A percentile compares a stretch with the other conserved stretches of the same genome.
Evolutionary conservation across 2,797 vertebrate species (phyloP).

Genomic region (Salmo trutta): DNA sequence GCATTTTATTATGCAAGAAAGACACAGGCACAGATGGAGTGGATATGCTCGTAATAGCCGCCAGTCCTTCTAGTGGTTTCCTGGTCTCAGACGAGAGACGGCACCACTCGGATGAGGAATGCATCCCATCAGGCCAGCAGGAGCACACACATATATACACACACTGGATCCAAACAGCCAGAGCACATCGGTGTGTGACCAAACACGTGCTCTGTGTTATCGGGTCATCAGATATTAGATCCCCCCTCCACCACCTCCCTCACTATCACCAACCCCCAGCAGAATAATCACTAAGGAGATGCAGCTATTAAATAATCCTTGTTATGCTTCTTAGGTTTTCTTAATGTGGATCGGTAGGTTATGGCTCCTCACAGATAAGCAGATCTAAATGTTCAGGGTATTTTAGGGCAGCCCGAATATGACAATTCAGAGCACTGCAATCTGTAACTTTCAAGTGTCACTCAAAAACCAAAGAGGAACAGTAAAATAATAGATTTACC

Average conservation of each 20-base stretch:
- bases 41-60: constrained; percentile 25
- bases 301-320: neutral
- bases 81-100: constrained; percentile 4
- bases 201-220: constrained; percentile 37
- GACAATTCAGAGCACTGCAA: neutral
- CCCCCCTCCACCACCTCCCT: neutral
- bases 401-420: neutral
- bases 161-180: neutral
- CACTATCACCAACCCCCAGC: neutral
- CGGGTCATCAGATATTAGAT: neutral
- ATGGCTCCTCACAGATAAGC: neutral
- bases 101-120: constrained; percentile 3
- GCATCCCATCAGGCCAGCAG: neutral
- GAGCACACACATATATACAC: neutral
- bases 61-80: constrained; percentile 5
- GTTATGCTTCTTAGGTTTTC: neutral
- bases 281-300: neutral
- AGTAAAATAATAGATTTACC: neutral
- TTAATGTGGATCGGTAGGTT: neutral
- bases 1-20: neutral
- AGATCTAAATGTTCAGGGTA: neutral
- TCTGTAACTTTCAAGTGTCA: neutral
- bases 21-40: constrained; percentile 20
- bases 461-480: neutral
- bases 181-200: constrained; percentile 56